A percentile compares a stretch with the other conserved stretches of the same genome.
Evolutionary conservation across 2,888 invertebrate species (phyloP).

Genomic region (Hyposoter dolosus): DNA sequence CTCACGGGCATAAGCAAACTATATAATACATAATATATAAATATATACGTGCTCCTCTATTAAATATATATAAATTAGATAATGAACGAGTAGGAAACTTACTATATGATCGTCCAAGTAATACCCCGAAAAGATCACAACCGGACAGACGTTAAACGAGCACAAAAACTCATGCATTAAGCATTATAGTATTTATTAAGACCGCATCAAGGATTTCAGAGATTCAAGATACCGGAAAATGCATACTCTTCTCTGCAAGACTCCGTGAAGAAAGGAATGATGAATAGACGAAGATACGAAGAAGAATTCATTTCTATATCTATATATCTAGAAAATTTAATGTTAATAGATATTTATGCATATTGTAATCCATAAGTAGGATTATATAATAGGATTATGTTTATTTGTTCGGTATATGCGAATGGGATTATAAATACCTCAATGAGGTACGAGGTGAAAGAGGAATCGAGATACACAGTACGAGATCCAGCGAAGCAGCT

Average conservation of each 20-base stretch:
- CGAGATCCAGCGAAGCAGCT: slow-evolving; percentile 12
- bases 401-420: slow-evolving; percentile 29
- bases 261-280: slow-evolving; percentile 40
- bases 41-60: neutral
- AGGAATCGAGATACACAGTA: slow-evolving; percentile 45
- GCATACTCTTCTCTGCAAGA: slow-evolving; percentile 25
- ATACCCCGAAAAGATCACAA: slow-evolving; percentile 77
- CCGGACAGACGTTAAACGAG: slow-evolving; percentile 70
- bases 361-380: slow-evolving; percentile 13
- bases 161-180: slow-evolving; percentile 50
- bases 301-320: slow-evolving; percentile 35
- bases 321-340: slow-evolving; percentile 35
- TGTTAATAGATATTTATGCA: slow-evolving; percentile 18
- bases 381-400: slow-evolving; percentile 48
- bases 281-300: slow-evolving; percentile 18
- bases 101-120: slow-evolving; percentile 70
- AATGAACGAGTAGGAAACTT: slow-evolving; percentile 21
- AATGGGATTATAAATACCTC: slow-evolving; percentile 20
- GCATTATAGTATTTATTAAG: slow-evolving; percentile 76
- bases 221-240: slow-evolving; percentile 69
- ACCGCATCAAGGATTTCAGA: slow-evolving; percentile 71
- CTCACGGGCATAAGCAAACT: slow-evolving; percentile 19
- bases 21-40: slow-evolving; percentile 4
- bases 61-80: slow-evolving; percentile 25
- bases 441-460: slow-evolving; percentile 46